Evolutionary conservation across 2,797 vertebrate species (phyloP), one percentile per base, ranked within the genome.

Genomic region (Pempheris klunzingeri): DNA sequence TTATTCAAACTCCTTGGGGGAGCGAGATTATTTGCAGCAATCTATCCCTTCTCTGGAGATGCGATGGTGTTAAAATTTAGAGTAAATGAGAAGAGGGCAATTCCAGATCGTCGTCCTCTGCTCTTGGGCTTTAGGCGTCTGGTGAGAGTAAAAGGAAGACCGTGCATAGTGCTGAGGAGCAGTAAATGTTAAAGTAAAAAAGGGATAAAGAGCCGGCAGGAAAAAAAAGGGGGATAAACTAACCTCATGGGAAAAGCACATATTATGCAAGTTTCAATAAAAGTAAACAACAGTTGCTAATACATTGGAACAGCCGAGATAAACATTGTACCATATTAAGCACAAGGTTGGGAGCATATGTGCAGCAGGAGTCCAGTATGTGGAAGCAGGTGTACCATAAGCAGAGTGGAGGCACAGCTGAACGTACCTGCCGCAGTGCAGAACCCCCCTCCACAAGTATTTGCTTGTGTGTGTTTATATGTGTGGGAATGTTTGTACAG

Each of bases 21-120:
- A 74, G 36, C 4, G 1, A 28, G 18, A 49, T 76, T 74, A 59
- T 54, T 78, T 67, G 71, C 47, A 77, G 58, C 32, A 47, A 57
- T 55, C 28, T 34, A 39, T 59, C 49, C 17, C 20, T 64, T 54
- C 61, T 52, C 64, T 62, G 32, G 66, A 81, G 20, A 71, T 5
- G 22, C 44, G 65, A 64, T 57, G 34, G 26, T 53, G 47, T 73
- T 71, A 17, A 44, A 81, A 59, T 49, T 55, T 67, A 22, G 14
- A 61, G 39, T 74, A 85, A 80, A 89, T 81, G 69, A 90, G 72
- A 26, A 74, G 41, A 52, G 58, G 62, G 54, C 60, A 28, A 28
- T 60, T 67, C 32, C 14, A 80, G 38, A 73, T 50, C 61, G 55
- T 52, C 17, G 15, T 50, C 41, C 52, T 70, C 59, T 74, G 67